phyloP scores from a whole-genome alignment of 2,888 invertebrate genomes.

The Campoletis raptor region DNA sequence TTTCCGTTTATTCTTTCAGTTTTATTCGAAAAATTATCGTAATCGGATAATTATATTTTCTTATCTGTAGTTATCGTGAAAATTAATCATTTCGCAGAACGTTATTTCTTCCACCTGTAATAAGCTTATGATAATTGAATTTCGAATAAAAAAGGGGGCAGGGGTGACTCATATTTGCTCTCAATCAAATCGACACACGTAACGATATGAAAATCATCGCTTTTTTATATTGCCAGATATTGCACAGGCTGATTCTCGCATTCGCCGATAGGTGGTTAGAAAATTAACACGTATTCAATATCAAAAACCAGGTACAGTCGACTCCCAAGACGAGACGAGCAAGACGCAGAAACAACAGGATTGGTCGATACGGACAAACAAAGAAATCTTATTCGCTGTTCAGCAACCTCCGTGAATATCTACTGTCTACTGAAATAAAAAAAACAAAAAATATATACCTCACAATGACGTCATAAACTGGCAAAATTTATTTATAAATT shows the following conservation, averaged over 20 bases:
- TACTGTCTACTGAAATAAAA: neutral
- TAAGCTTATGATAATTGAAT: neutral
- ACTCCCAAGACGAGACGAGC: neutral
- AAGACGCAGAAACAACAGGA: neutral
- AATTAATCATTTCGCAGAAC: neutral
- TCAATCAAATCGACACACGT: constrained; percentile 3
- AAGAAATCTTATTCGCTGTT: constrained; percentile 3
- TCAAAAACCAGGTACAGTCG: constrained; percentile 34
- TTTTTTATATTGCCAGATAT: no score
- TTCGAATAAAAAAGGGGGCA: constrained; percentile 1
- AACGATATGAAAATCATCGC: neutral
- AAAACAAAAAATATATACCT: constrained; percentile 47
- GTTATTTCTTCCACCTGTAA: neutral
- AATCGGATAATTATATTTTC: neutral
- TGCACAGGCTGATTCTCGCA: neutral
- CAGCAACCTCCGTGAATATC: constrained; percentile 7
- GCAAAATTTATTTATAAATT: constrained; percentile 74
- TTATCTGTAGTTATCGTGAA: neutral
- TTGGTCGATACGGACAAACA: constrained; percentile 28
- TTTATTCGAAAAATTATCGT: neutral
- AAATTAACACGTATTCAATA: constrained; percentile 17
- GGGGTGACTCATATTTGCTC: neutral
- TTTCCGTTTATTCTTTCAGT: neutral
- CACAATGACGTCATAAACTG: constrained; percentile 70
- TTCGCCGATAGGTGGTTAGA: constrained; percentile 14